Evolutionary conservation across 2,888 invertebrate genomes (phyloP).

Genomic region (Erpobdella octoculata): DNA sequence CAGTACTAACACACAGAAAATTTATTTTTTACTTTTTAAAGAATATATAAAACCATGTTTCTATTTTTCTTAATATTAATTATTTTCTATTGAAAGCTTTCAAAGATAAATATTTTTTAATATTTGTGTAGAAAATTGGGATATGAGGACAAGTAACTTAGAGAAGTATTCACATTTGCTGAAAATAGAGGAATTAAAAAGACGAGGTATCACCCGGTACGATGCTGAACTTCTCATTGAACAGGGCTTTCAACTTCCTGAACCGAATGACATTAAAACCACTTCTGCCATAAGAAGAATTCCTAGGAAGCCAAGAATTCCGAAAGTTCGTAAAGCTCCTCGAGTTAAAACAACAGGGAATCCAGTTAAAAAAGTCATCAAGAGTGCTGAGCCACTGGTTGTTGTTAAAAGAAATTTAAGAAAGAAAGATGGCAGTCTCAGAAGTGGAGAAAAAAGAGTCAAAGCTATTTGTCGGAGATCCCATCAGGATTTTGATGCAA

Average conservation of each 20-base stretch:
- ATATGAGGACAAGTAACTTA: slow-evolving; percentile 44
- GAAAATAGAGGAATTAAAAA: slow-evolving; percentile 45
- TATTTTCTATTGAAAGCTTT: neutral
- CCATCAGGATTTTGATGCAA: slow-evolving; percentile 8
- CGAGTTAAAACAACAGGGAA: no score
- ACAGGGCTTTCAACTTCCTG: slow-evolving; percentile 45
- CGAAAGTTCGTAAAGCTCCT: neutral
- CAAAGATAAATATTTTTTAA: neutral
- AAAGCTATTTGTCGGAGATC: slow-evolving; percentile 15
- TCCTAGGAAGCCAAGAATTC: neutral
- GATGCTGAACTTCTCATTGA: slow-evolving; percentile 49
- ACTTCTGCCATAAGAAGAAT: neutral
- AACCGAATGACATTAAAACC: slow-evolving; percentile 37
- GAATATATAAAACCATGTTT: no score
- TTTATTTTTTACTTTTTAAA: no score
- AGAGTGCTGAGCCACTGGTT: slow-evolving; percentile 5
- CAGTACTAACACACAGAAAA: no score
- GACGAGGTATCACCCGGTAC: slow-evolving; percentile 46
- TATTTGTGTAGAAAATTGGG: slow-evolving; percentile 29
- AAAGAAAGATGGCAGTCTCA: slow-evolving; percentile 6
- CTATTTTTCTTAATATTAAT: no score
- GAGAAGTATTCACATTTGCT: slow-evolving; percentile 47
- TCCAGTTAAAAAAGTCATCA: no score
- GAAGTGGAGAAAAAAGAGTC: slow-evolving; percentile 16
- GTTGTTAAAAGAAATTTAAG: slow-evolving; percentile 8